Base-by-base conservation (phyloP, 2,797 vertebrate species). In the Gila robusta region DNA sequence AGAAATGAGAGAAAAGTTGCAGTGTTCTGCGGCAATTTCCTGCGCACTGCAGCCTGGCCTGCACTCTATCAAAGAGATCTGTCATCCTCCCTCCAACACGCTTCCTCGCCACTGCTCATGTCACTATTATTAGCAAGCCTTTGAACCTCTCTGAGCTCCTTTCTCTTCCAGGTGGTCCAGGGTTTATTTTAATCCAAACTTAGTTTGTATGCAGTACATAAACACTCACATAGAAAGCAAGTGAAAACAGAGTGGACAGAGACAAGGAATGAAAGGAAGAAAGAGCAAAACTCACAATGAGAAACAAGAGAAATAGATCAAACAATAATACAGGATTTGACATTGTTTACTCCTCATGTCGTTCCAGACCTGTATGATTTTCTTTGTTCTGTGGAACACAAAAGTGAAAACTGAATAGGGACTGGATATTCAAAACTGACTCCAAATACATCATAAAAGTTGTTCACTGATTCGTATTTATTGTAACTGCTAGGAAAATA, bases 1-100 rank as follows among this genome's bases (percentile, higher is more conserved):
- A 86, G 84, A 82, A 87, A 80, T 47, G 32, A 84, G 69, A 86
- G 82, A 89, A 88, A 86, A 81, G 89, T 90, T 89, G 88, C 89
- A 89, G 81, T 87, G 86, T 89, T 89, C 83, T 87, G 70, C 87
- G 70, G 90, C 87, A 91, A 91, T 92, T 92, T 92, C 90, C 91
- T 90, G 90, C 74, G 26, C 77, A 77, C 87, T 89, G 87, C 71
- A 84, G 71, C 74, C 73, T 85, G 86, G 89, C 79, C 90, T 91
- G 91, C 79, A 71, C 85, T 89, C 70, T 79, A 82, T 91, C 89
- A 89, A 84, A 82, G 74, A 81, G 85, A 62, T 56, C 87, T 74
- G 90, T 84, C 88, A 85, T 90, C 83, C 87, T 85, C 77, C 59
- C 59, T 82, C 81, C 81, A 70, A 87, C 70, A 35, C 62, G 59